Evolutionary conservation across 2,113 vertebrate species (phyloP).

Genomic region (Podocnemis expansa): DNA sequence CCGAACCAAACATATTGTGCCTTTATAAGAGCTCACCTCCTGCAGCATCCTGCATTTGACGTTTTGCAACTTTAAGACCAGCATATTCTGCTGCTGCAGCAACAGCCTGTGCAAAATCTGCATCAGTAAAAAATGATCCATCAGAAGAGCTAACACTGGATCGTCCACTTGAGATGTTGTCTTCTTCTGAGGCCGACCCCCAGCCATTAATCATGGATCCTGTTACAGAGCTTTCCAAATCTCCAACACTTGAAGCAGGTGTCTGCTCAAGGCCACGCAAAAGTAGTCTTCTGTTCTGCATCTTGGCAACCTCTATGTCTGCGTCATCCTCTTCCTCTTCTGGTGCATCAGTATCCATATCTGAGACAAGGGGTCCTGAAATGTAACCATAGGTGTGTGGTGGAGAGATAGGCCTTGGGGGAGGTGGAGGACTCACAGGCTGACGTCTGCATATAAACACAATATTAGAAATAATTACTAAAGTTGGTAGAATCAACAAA

Average conservation of each 20-base stretch:
- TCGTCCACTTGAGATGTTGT: conserved; percentile 95
- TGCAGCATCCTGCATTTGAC: conserved; percentile 86
- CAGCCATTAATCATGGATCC: conserved; percentile 99
- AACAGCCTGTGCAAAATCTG: conserved; percentile 97
- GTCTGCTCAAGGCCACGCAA: conserved; percentile 96
- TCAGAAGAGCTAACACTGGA: conserved; percentile 97
- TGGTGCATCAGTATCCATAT: conserved; percentile 92
- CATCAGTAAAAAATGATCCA: conserved; percentile 98
- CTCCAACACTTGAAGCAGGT: conserved; percentile 95
- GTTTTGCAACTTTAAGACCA: conserved; percentile 89
- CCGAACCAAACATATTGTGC: not conserved
- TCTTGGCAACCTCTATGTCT: conserved; percentile 91
- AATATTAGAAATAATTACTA: not conserved
- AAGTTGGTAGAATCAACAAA: not conserved
- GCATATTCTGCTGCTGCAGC: conserved; percentile 95
- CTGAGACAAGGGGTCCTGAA: conserved; percentile 90
- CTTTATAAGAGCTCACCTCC: conserved; percentile 64
- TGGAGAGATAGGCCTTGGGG: conserved; percentile 90
- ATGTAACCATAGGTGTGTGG: conserved; percentile 97
- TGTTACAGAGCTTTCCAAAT: conserved; percentile 96
- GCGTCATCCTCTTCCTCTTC: conserved; percentile 90
- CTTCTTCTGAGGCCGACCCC: conserved; percentile 97
- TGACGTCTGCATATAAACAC: conserved; percentile 82
- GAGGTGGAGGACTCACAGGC: conserved; percentile 91
- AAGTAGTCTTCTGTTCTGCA: conserved; percentile 89